A percentile compares a stretch with the other conserved stretches of the same genome.
Conservation (phyloP, 2,888 invertebrate genomes). For the Drosophila melanocephala region DNA sequence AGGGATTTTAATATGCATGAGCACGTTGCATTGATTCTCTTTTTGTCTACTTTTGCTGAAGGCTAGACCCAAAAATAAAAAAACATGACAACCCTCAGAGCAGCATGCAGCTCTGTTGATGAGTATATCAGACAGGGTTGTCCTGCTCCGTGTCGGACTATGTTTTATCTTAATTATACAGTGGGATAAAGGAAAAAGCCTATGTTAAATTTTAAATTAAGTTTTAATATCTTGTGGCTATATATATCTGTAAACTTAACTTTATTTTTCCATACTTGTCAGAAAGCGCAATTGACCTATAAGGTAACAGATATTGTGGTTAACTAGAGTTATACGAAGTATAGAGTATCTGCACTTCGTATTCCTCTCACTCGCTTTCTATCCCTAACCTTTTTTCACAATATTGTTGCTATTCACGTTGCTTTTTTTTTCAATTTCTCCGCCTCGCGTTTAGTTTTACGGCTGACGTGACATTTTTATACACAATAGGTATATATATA, state of each 20-base stretch:
- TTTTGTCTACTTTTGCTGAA: slow-evolving; percentile 19
- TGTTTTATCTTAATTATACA: slow-evolving; percentile 9
- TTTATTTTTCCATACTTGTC: neutral
- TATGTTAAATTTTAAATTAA: neutral
- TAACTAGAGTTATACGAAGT: neutral
- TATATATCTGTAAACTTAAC: neutral
- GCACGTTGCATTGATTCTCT: slow-evolving; percentile 79
- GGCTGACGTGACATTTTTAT: slow-evolving; percentile 72
- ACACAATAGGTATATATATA: slow-evolving; percentile 21
- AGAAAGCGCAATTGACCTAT: neutral
- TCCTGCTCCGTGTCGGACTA: neutral
- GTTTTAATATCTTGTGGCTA: neutral
- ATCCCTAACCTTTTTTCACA: slow-evolving; percentile 1
- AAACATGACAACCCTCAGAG: slow-evolving; percentile 6
- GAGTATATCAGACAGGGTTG: slow-evolving; percentile 20
- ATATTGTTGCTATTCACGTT: slow-evolving; percentile 19
- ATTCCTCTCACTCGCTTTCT: neutral
- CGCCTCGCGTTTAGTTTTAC: slow-evolving; percentile 51
- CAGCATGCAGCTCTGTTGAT: slow-evolving; percentile 10
- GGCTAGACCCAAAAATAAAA: neutral
- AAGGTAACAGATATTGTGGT: neutral
- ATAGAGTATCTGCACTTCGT: slow-evolving; percentile 16
- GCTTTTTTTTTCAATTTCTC: slow-evolving; percentile 56
- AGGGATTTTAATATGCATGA: slow-evolving; percentile 79
- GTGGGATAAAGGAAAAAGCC: neutral